Percentiles rank a stretch among this genome's conserved stretches.
These are phyloP conservation scores for Amblyopsis hoosieri DNA, from an alignment of 2,797 vertebrate genomes.

Conservation along the genomic window DNA sequence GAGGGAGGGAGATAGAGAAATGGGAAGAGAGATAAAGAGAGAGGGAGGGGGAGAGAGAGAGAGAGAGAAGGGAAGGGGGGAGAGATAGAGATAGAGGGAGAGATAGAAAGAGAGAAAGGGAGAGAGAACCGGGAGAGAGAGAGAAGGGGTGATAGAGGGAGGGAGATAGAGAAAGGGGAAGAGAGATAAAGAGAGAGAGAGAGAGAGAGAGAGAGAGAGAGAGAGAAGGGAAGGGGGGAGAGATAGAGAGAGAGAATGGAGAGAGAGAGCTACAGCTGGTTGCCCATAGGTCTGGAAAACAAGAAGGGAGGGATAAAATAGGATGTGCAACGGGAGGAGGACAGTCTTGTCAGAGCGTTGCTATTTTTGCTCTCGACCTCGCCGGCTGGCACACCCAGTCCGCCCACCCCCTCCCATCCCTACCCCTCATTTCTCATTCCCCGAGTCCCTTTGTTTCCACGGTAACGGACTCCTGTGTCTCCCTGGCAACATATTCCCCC, in stretches of 20 bases:
- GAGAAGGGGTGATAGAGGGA: no score
- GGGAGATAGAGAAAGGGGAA: neutral
- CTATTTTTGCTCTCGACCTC: constrained; percentile 74
- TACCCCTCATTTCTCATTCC: constrained; percentile 52
- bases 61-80: neutral
- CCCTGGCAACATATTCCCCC: constrained; percentile 75
- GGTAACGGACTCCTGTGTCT: constrained; percentile 82
- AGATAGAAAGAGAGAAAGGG: no score
- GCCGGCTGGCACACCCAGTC: constrained; percentile 73
- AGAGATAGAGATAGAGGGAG: neutral
- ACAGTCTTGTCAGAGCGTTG: constrained; percentile 68
- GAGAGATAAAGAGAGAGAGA: no score
- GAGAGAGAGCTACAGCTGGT: constrained; percentile 55
- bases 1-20: no score
- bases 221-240: neutral
- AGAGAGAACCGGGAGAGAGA: no score
- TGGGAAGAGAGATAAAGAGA: no score
- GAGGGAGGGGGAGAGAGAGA: constrained; percentile 27
- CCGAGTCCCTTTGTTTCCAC: constrained; percentile 79
- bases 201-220: no score
- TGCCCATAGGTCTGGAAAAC: constrained; percentile 28
- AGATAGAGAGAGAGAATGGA: constrained; percentile 13
- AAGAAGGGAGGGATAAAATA: constrained; percentile 7
- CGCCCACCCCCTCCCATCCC: constrained; percentile 40
- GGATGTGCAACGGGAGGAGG: constrained; percentile 24